phyloP scores from a whole-genome alignment of 2,888 invertebrate species.

The Onthophagus sagittarius region DNA sequence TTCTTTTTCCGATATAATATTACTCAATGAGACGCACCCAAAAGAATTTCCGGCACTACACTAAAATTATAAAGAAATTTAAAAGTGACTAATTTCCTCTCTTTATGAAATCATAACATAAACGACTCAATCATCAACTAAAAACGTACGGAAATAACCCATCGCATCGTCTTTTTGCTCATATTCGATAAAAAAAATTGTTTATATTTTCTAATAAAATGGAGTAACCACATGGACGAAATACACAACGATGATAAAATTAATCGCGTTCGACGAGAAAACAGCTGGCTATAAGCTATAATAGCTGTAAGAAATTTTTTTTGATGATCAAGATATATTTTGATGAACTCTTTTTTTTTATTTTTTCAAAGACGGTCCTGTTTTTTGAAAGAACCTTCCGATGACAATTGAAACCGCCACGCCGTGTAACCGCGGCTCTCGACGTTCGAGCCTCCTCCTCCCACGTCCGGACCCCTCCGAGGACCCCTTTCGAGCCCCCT shows the following conservation, averaged over 20 bases:
- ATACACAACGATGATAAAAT: too few relatives aligned
- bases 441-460: conserved; percentile 10
- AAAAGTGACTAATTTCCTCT: background rate
- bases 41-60: background rate
- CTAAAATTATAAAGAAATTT: background rate
- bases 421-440: conserved; percentile 22
- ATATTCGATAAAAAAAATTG: too few relatives aligned
- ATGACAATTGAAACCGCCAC: conserved; percentile 10
- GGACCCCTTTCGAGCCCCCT: conserved; percentile 25
- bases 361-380: background rate
- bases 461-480: conserved; percentile 32
- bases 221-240: too few relatives aligned
- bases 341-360: background rate
- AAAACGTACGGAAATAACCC: too few relatives aligned
- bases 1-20: background rate
- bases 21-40: background rate
- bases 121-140: background rate
- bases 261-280: too few relatives aligned
- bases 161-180: too few relatives aligned
- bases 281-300: too few relatives aligned
- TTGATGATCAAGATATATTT: background rate
- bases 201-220: too few relatives aligned
- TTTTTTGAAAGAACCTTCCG: conserved; percentile 4
- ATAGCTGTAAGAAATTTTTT: too few relatives aligned
- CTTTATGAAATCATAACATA: background rate